Evolutionary conservation across 92 coral and sea anemone species (phyloP).

Genomic region (Siderastrea siderea): DNA sequence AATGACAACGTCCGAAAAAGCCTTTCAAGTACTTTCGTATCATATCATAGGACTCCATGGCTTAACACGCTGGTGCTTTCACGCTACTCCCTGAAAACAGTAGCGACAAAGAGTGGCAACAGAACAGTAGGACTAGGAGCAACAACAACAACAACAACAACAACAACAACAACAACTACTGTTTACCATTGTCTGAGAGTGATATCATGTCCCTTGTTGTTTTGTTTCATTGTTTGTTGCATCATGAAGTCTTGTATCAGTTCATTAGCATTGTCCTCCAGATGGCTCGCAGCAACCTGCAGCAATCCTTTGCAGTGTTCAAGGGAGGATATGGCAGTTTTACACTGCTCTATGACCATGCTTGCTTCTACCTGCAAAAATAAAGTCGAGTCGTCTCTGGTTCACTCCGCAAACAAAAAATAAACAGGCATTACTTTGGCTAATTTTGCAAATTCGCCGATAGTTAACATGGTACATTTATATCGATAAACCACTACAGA

Average conservation of each 20-base stretch:
- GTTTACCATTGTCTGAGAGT: constrained; percentile 59
- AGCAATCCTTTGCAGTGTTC: constrained; percentile 76
- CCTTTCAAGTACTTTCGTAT: no score
- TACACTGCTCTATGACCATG: constrained; percentile 83
- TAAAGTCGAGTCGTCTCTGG: no score
- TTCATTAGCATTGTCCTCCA: constrained; percentile 53
- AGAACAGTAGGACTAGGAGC: neutral
- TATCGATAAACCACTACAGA: no score
- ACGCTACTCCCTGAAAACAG: neutral
- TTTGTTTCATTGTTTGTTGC: constrained; percentile 40
- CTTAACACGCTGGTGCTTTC: no score
- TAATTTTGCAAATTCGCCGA: no score
- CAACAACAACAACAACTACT: neutral
- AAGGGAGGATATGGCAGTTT: constrained; percentile 79
- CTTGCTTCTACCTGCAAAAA: constrained; percentile 72
- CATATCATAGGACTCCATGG: no score
- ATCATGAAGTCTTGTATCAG: constrained; percentile 44
- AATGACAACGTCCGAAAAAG: no score
- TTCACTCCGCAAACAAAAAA: neutral
- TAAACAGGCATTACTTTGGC: neutral
- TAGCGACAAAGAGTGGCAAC: neutral
- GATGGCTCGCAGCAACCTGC: constrained; percentile 61
- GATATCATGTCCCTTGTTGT: constrained; percentile 21
- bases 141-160: neutral
- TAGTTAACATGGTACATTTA: no score